phyloP scores from a whole-genome alignment of 1,140 invertebrate genomes.

The Theocolax elegans region DNA sequence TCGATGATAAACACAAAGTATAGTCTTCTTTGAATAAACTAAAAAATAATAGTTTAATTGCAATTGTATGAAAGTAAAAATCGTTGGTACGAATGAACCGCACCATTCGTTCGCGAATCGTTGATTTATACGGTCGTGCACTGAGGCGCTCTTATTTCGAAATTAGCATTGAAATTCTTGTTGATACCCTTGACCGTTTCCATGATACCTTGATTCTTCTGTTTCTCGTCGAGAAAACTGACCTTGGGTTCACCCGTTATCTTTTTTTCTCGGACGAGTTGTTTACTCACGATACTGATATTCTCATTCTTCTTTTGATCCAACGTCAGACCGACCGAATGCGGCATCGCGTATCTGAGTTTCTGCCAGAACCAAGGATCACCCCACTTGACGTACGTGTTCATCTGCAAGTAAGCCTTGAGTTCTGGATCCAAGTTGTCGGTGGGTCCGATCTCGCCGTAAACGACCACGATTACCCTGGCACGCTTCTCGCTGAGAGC shows the following conservation, averaged over 20 bases:
- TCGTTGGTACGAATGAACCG: no score
- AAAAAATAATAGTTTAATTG: no score
- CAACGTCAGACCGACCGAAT: not conserved
- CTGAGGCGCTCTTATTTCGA: constrained; percentile 29
- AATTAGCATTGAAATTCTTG: constrained; percentile 43
- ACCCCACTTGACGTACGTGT: constrained; percentile 84
- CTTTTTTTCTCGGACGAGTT: not conserved
- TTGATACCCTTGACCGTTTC: constrained; percentile 40
- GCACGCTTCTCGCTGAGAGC: constrained; percentile 76
- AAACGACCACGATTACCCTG: constrained; percentile 79
- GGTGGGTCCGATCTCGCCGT: constrained; percentile 74
- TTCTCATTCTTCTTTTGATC: not conserved
- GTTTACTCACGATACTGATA: not conserved
- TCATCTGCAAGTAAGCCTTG: constrained; percentile 78
- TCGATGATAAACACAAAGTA: no score
- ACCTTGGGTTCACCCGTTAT: not conserved
- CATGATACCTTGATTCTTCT: constrained; percentile 3
- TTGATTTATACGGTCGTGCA: constrained; percentile 35
- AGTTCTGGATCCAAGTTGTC: constrained; percentile 77
- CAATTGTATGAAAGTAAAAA: not conserved
- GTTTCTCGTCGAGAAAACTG: constrained; percentile 19
- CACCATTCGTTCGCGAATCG: no score
- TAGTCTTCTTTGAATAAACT: no score
- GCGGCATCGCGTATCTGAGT: constrained; percentile 39
- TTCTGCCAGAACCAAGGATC: constrained; percentile 75